phyloP scores from a whole-genome alignment of 2,888 invertebrate genomes.

The Aleiodes leptofemur region DNA sequence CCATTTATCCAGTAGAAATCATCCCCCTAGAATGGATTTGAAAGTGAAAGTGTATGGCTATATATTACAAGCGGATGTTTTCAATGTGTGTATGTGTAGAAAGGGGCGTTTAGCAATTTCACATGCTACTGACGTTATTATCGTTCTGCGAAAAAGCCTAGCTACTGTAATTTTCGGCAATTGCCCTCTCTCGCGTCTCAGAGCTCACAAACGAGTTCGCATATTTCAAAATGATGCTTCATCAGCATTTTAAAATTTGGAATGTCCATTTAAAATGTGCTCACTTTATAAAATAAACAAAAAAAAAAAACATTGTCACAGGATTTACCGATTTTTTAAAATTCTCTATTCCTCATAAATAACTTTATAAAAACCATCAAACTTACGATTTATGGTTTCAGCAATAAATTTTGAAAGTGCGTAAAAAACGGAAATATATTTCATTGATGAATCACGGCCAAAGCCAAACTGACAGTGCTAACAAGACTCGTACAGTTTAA shows the following conservation, averaged over 20 bases:
- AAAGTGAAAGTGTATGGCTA: constrained; percentile 42
- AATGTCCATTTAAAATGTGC: background rate
- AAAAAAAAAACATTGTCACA: too few species aligned
- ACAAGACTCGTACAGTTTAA: background rate
- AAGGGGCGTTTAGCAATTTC: constrained; percentile 27
- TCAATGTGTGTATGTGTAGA: constrained; percentile 16
- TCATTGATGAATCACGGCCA: constrained; percentile 18
- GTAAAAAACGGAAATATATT: background rate
- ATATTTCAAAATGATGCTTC: too few species aligned
- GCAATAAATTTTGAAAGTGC: background rate
- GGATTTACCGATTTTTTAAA: too few species aligned
- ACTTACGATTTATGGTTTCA: too few species aligned
- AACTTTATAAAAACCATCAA: too few species aligned
- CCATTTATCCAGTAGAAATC: constrained; percentile 7
- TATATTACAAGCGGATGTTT: constrained; percentile 14
- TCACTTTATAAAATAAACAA: too few species aligned
- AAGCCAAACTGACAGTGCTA: background rate
- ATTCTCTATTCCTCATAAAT: too few species aligned
- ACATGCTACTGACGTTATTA: constrained; percentile 35
- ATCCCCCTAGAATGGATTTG: constrained; percentile 25
- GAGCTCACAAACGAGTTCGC: too few species aligned
- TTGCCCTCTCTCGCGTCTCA: constrained; percentile 5
- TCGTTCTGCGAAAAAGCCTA: constrained; percentile 30
- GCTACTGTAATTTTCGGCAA: constrained; percentile 44
- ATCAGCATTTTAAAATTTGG: constrained; percentile 1